Evolutionary conservation across 2,888 invertebrate species (phyloP), one percentile per base, ranked within the genome.

Genomic region (Rapana venosa): DNA sequence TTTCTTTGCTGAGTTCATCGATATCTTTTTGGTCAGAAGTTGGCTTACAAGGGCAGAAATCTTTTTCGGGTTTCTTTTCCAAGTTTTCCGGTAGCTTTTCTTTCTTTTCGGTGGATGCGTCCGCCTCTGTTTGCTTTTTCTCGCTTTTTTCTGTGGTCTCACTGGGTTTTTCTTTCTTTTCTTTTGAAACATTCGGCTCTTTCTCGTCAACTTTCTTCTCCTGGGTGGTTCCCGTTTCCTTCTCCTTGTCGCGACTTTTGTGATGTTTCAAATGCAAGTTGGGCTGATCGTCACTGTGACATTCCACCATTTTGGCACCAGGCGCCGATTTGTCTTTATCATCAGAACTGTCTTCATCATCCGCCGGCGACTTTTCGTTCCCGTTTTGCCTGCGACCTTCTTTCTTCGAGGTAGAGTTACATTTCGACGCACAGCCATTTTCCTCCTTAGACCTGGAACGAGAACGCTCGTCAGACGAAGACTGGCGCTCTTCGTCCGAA

Each of bases 1-100:
- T 74, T 26, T 86, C 84, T 20, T 89, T 90, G 15, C 84, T 61
- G 6, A 79, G 81, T 32, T 77, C 79, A 30, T 84, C 88, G 5
- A 74, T 22, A 30, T 85, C 87, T 32, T 79, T 86, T 26, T 74
- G 66, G 56, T 79, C 79, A n/a, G 35, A 32, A 35, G 74, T 17
- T 20, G 17, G 32, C 36, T 35, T 47, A 26, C 20, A 30, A 17
- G 84, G 26, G 0, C 35, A 26, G n/a, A 56, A 70, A 22, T 84
- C 84, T 47, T 85, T 84, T 26, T 89, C 84, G 15, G 61, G 17
- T 83, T 30, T 74, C 89, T 84, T 58, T 47, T 84, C 74, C 4
- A 17, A 36, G 26, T 61, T 77, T 6, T 70, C 86, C 36, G 84
- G 17, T 2, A n/a, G 35, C 17, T 77, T 86, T n/a, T 90, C 88